A percentile compares a stretch with the other conserved stretches of the same genome.
These are phyloP conservation scores for Sylvia atricapilla DNA, from an alignment of 2,113 vertebrate genomes.

Conservation along the genomic window DNA sequence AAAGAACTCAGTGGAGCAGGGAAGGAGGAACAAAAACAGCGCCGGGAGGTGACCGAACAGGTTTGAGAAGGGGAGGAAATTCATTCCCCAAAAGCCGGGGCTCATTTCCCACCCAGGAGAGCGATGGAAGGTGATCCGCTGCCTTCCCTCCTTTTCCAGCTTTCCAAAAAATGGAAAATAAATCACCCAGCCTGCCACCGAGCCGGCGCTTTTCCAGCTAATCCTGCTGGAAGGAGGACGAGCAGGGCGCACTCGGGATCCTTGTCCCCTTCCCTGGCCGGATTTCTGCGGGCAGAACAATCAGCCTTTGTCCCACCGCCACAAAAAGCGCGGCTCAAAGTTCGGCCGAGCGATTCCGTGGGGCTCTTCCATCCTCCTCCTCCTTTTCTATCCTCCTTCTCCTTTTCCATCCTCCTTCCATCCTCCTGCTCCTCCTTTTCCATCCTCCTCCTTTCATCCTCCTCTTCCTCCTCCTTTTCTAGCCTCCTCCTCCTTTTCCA, in stretches of 20 bases:
- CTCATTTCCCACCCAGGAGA: background rate
- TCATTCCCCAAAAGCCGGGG: background rate
- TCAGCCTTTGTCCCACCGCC: constrained; percentile 22
- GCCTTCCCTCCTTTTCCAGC: background rate
- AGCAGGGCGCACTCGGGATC: background rate
- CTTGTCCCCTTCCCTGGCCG: background rate
- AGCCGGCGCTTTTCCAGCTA: background rate
- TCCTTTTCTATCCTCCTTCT: background rate
- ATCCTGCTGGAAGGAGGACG: background rate
- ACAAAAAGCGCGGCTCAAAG: constrained; percentile 26
- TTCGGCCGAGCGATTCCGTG: fast-evolving
- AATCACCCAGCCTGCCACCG: no score
- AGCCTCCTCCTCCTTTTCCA: background rate
- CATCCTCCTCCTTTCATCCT: background rate
- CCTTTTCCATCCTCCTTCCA: no score
- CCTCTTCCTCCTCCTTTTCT: background rate
- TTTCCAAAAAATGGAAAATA: background rate
- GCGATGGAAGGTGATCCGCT: background rate
- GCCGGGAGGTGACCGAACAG: constrained; percentile 52
- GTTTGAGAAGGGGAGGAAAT: constrained; percentile 17
- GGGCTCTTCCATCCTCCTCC: background rate
- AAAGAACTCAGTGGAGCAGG: constrained; percentile 61
- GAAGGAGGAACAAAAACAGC: constrained; percentile 46
- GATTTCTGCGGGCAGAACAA: constrained; percentile 17
- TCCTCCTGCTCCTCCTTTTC: background rate